Base-by-base conservation (phyloP, 64 coral and sea anemone species). In the Trachythela sp. region DNA sequence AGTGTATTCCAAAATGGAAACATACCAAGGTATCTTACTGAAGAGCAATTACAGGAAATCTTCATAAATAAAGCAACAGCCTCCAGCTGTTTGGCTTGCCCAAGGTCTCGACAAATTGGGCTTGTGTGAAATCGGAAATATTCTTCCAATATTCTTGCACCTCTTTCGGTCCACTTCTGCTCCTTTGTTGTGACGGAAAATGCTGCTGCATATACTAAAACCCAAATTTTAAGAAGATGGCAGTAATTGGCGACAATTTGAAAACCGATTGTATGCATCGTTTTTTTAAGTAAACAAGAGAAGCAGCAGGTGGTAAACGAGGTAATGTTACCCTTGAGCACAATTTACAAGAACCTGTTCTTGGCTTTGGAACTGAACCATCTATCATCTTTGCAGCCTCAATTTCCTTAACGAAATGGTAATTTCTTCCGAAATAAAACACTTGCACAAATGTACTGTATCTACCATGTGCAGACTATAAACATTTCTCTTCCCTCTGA, bases 361-460 rank as follows among this genome's bases (percentile, higher is more conserved):
- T 49, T 49, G 48, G 48, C 7, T 49, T 90, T 90, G 80, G 83
- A 10, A 37, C 64, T 31, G 50, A 13, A 26, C 87, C 92, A 51
- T 77, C 39, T 68, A 93, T 93, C 0, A 31, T 51, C 42, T 93
- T 93, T 70, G 87, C 84, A 68, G 76, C 84, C 48, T 34, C 42
- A 45, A 36, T 2, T 4, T 22, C 59, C 8, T 50, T 52, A 14
- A 48, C 54, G 26, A 50, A 75, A 27, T 85, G 40, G 54, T 40
- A 86, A 85, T 93, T 80, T 54, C 2, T 93, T 9, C 87, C 87
- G 7, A 93, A 9, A 7, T 54, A 77, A 1, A 89, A 93, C 39
- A 93, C 87, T 0, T 93, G 92, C 51, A 72, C 87, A 24, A 70
- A 86, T 36, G 51, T 40, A 52, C 36, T 89, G 34, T 41, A 89